A percentile compares a stretch with the other conserved stretches of the same genome.
Conservation (phyloP, 2,113 vertebrate species). For the Rynchops niger region DNA sequence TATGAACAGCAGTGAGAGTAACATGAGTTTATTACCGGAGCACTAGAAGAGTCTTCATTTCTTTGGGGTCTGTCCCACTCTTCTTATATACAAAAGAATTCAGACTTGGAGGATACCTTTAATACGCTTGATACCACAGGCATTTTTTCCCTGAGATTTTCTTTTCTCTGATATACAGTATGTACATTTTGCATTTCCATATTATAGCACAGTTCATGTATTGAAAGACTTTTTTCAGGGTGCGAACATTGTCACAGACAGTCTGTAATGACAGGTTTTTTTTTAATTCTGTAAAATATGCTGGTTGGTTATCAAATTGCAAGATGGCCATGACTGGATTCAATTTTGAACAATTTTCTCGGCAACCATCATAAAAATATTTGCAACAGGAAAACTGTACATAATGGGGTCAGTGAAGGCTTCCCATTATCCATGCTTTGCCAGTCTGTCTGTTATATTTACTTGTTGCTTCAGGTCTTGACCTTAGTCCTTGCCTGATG, state of each 20-base stretch:
- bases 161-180: neutral
- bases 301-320: neutral
- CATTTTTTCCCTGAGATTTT: neutral
- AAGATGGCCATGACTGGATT: neutral
- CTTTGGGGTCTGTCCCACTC: neutral
- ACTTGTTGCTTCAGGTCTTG: neutral
- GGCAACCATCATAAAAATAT: neutral
- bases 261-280: neutral
- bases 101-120: neutral
- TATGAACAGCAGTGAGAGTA: neutral
- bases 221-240: neutral
- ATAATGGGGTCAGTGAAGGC: accelerated
- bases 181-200: neutral
- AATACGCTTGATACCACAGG: neutral
- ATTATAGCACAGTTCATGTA: neutral
- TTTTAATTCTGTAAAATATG: neutral
- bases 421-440: neutral
- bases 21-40: neutral
- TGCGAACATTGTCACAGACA: neutral
- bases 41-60: neutral
- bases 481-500: neutral
- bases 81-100: neutral
- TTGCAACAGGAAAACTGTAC: neutral
- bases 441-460: neutral
- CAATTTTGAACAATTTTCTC: neutral